These are phyloP conservation scores for Troides aeacus DNA, from an alignment of 2,888 invertebrate species.

Conservation along the genomic window DNA sequence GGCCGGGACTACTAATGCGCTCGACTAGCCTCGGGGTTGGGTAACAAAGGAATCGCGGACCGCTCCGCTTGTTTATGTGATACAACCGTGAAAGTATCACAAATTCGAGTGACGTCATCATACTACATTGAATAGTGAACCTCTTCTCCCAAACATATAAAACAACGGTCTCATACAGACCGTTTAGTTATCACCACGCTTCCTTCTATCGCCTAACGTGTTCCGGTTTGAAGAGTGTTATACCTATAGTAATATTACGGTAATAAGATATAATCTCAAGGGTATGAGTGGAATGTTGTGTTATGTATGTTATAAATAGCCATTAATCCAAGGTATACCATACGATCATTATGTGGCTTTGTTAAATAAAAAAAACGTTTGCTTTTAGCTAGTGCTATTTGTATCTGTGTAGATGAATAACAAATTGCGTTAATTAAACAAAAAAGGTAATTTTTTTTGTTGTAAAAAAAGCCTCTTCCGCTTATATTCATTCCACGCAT, in stretches of 20 bases:
- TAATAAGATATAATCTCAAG: too few species aligned
- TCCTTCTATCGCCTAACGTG: too few species aligned
- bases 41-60: constrained; percentile 23
- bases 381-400: background rate
- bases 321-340: too few species aligned
- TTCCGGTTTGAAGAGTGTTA: too few species aligned
- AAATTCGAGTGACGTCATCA: background rate
- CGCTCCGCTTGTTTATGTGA: constrained; percentile 11
- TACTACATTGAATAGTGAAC: background rate
- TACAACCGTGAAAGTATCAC: background rate
- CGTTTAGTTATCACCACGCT: too few species aligned
- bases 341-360: too few species aligned
- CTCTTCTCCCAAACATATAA: background rate
- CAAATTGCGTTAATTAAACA: background rate
- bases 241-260: too few species aligned
- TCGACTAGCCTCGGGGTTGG: constrained; percentile 3
- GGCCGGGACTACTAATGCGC: constrained; percentile 59
- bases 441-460: too few species aligned
- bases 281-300: too few species aligned
- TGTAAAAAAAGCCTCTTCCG: constrained; percentile 5
- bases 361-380: background rate
- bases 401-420: background rate
- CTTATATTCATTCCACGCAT: constrained; percentile 2
- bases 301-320: too few species aligned
- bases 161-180: background rate